Evolutionary conservation across 2,888 invertebrate genomes (phyloP), one percentile per base, ranked within the genome.

Genomic region (Panorpa germanica): DNA sequence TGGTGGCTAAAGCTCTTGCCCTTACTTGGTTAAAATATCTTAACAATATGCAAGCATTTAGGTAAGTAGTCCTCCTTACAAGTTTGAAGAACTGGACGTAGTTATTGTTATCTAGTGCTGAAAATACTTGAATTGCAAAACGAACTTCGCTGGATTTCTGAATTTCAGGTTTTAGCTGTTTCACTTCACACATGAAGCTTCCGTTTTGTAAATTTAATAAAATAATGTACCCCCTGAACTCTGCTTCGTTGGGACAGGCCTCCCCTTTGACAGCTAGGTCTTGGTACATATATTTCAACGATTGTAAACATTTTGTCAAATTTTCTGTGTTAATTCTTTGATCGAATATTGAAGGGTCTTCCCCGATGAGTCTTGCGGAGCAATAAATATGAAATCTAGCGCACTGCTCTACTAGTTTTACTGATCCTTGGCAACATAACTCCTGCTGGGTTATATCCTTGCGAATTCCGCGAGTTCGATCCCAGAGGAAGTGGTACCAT

Each of bases 381-480:
- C 91, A 90, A 46, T 85, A 80, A 28, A 98, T 88, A 50, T 99
- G 98, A 54, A 96, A 95, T 3, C 98, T 67, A 0, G 90, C 85
- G 50, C 96, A 96, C 48, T 88, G 88, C 50, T 98, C 96, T 3
- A 95, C 73, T 32, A 98, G 56, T 9, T 66, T 62, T 0, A 91
- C 90, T 0, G 85, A 76, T 20, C 72, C 71, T 41, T 59, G 41
- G 43, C 86, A 82, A 47, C 86, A 83, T 9, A 96, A 55, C 45
- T 90, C 85, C 50, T 96, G 95, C 46, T 98, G 96, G 0, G 93
- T 91, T 31, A 98, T 86, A 46, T 98, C 96, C 57, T 98, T 99
- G 19, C 96, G 67, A 32, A 99, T 90, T 12, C 88, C 78, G 32
- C 98, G 66, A 1, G 90, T 85, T 36, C 98, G 63, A 51, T 91